phyloP scores from a whole-genome alignment of 1,140 invertebrate genomes.

The Harlomillsia oculata region DNA sequence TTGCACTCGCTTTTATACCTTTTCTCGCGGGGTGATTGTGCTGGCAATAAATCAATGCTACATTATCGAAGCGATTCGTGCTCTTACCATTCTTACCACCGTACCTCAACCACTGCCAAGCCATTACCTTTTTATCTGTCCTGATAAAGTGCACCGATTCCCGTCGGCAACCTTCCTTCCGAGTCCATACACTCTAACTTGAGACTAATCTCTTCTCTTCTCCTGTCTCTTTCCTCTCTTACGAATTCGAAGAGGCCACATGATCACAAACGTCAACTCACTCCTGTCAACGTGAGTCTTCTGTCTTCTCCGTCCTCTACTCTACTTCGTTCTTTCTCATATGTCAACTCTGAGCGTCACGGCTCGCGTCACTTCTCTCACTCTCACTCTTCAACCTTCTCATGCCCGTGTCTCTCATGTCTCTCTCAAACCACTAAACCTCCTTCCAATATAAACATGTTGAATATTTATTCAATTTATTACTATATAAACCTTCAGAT shows the following conservation, averaged over 20 bases:
- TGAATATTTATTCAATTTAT: no score
- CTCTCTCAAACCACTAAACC: background rate
- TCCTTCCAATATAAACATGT: no score
- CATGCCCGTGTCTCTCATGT: background rate
- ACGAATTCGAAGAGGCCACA: no score
- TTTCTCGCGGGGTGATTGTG: slow-evolving; percentile 26
- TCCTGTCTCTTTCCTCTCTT: no score
- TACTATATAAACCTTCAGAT: no score
- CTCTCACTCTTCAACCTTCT: no score
- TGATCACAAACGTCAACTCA: no score
- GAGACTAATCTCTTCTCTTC: background rate
- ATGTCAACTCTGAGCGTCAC: no score
- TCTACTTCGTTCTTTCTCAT: no score
- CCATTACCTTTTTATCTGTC: slow-evolving; percentile 14
- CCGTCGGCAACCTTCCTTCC: background rate
- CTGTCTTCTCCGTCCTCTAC: no score
- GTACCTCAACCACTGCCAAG: slow-evolving; percentile 1
- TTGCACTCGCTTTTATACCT: background rate
- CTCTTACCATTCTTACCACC: background rate
- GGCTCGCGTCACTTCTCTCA: no score
- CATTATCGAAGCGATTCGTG: slow-evolving; percentile 31
- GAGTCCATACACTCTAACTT: background rate
- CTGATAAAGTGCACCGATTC: slow-evolving; percentile 15
- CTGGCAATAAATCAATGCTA: slow-evolving; percentile 35
- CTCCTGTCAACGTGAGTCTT: no score